Conservation (phyloP, 1,140 invertebrate genomes). For the Macrobrachium nipponense region DNA sequence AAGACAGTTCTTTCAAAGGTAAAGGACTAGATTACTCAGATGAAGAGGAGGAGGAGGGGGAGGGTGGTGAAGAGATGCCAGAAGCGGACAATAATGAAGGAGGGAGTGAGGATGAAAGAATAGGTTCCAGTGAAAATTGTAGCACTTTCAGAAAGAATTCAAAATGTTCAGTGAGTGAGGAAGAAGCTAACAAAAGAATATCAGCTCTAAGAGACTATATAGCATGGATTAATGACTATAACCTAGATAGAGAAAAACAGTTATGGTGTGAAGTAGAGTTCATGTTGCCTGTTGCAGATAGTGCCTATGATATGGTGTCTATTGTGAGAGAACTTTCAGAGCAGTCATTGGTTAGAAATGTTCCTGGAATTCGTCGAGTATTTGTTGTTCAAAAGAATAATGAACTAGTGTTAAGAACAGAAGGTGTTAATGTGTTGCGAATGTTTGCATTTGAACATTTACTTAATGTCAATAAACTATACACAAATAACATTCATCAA, state of each 20-base stretch:
- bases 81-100: slow-evolving; percentile 65
- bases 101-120: not conserved
- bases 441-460: slow-evolving; percentile 86
- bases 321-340: slow-evolving; percentile 81
- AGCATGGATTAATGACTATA: slow-evolving; percentile 76
- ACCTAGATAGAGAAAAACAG: slow-evolving; percentile 61
- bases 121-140: not conserved
- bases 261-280: slow-evolving; percentile 26
- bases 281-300: slow-evolving; percentile 53
- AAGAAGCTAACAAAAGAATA: not conserved
- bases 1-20: slow-evolving; percentile 28
- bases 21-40: slow-evolving; percentile 55
- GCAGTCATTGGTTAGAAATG: slow-evolving; percentile 83
- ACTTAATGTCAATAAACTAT: slow-evolving; percentile 87
- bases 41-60: slow-evolving; percentile 61
- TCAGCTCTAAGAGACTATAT: not conserved
- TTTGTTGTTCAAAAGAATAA: slow-evolving; percentile 73
- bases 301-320: slow-evolving; percentile 79
- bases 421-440: slow-evolving; percentile 94
- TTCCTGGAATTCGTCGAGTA: slow-evolving; percentile 84
- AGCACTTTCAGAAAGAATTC: too few species aligned
- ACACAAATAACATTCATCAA: slow-evolving; percentile 94
- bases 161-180: too few species aligned
- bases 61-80: slow-evolving; percentile 67
- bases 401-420: slow-evolving; percentile 83